phyloP scores from a whole-genome alignment of 2,113 vertebrate species.

The Sialia sialis region DNA sequence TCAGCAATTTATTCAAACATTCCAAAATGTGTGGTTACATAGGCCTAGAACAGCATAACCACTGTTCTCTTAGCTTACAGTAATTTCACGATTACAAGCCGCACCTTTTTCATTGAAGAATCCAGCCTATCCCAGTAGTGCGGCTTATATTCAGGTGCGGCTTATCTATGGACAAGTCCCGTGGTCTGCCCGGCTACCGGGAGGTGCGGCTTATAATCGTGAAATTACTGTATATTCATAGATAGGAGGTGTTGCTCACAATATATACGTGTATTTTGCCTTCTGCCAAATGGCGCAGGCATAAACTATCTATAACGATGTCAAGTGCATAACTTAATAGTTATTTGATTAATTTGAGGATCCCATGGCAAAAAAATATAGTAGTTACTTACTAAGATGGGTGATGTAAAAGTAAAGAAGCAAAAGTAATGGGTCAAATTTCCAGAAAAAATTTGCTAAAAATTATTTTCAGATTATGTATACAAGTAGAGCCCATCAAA shows the following conservation, averaged over 20 bases:
- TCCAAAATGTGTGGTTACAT: neutral
- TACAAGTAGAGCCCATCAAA: neutral
- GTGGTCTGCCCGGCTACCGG: no score
- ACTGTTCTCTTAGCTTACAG: neutral
- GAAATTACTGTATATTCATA: no score
- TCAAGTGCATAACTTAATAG: neutral
- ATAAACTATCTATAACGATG: neutral
- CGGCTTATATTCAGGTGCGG: no score
- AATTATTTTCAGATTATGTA: neutral
- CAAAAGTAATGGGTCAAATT: neutral
- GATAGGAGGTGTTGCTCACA: neutral
- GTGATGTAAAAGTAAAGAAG: neutral
- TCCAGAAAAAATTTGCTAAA: neutral
- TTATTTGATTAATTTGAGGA: neutral
- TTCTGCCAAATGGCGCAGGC: neutral
- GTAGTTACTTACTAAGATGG: neutral
- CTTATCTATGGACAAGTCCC: no score
- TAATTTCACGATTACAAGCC: no score
- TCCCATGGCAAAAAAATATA: neutral
- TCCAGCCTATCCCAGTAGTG: no score
- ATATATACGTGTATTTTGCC: accelerated
- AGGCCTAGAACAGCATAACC: neutral
- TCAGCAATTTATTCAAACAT: neutral
- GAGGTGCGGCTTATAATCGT: no score
- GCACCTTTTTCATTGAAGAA: no score